Base-by-base conservation (phyloP, 2,113 vertebrate species). In the Cyphomyrus discorhynchus region DNA sequence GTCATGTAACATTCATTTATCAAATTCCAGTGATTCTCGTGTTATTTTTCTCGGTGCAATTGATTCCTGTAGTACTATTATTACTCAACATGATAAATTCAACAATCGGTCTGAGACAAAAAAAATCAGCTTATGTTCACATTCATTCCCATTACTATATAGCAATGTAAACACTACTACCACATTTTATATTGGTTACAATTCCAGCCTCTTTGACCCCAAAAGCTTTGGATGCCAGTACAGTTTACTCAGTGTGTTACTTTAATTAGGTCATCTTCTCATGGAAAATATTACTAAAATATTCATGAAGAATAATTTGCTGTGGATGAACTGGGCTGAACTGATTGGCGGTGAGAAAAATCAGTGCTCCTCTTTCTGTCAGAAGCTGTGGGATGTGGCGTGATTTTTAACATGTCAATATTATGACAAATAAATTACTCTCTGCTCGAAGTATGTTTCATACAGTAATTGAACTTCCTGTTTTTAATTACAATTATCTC, bases 231-330 rank as follows among this genome's bases (percentile, higher is more conserved):
- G n/a, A 87, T 31, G 85, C 9, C 50, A 53, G 50, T 56, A 39
- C 1, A 10, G 27, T 27, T 87, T 50, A 17, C 31, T 56, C n/a
- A 35, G 50, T 0, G 11, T 53, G 27, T 87, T 50, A 56, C 11
- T 87, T 87, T 87, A 87, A 87, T 87, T 87, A 53, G 85, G 47
- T 87, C n/a, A 56, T 87, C 50, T 53, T 35, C 50, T 56, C 85
- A 27, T 52, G 50, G 50, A 56, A 56, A 87, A 87, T 27, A 39
- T 11, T 39, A 50, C 52, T 86, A 50, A 86, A 86, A 35, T 56
- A 87, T 87, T 56, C 13, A 87, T 52, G 50, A 87, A 87, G 31
- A 19, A 42, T 86, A 35, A 86, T 31, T 56, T 2, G 17, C 27
- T 87, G 3, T 39, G 24, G 24, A 27, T 24, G 15, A 56, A 56